A percentile compares a stretch with the other conserved stretches of the same genome.
These are phyloP conservation scores for Ariopsis seemanni DNA, from an alignment of 2,113 vertebrate genomes.

Conservation along the genomic window DNA sequence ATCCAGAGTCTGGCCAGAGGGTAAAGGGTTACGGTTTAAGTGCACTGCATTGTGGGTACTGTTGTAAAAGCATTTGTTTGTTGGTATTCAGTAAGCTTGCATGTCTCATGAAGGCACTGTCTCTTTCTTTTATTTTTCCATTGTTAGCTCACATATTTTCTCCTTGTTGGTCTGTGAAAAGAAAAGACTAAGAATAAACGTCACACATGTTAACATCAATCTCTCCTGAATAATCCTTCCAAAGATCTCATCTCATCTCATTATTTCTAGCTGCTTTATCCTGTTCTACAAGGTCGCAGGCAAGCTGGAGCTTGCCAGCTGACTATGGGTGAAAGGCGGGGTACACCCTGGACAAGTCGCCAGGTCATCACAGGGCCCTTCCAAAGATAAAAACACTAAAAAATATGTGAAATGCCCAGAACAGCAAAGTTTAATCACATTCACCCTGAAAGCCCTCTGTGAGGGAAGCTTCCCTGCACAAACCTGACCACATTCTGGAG, in stretches of 20 bases:
- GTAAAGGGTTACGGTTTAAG: too few relatives aligned
- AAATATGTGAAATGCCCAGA: not conserved
- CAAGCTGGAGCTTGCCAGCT: too few relatives aligned
- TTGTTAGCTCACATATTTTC: not conserved
- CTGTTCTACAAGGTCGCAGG: too few relatives aligned
- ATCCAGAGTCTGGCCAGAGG: too few relatives aligned
- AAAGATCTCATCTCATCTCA: too few relatives aligned
- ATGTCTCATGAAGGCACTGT: not conserved
- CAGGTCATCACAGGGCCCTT: too few relatives aligned
- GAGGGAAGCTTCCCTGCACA: too few relatives aligned
- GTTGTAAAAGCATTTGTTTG: not conserved
- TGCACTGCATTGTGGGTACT: too few relatives aligned
- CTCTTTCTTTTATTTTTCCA: not conserved
- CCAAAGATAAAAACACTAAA: not conserved
- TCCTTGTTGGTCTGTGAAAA: not conserved
- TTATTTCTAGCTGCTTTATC: too few relatives aligned
- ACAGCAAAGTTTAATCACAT: not conserved
- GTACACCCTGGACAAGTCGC: too few relatives aligned
- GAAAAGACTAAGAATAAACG: not conserved
- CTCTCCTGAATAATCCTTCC: not conserved
- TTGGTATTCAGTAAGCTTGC: not conserved
- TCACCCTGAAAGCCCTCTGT: too few relatives aligned
- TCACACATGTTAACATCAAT: not conserved
- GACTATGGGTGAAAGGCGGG: too few relatives aligned
- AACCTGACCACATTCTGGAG: not conserved